Evolutionary conservation across 2,797 vertebrate genomes (phyloP).

Genomic region (Delichon dasypus): DNA sequence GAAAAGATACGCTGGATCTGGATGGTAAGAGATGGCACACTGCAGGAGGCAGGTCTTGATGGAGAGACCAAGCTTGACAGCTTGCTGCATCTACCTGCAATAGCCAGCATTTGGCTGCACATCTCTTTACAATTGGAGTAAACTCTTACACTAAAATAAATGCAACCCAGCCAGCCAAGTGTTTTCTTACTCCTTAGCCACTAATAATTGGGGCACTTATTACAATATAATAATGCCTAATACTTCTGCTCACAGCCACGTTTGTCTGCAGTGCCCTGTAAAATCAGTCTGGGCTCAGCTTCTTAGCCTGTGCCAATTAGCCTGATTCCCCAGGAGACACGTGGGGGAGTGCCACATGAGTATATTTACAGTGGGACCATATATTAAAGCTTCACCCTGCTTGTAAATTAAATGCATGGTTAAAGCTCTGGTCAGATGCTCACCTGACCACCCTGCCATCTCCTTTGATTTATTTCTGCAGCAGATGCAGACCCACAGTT

Average conservation of each 20-base stretch:
- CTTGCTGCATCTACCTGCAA: neutral
- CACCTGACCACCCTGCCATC: neutral
- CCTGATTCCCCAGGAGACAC: neutral
- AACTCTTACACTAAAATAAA: neutral
- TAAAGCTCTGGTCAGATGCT: conserved; percentile 10
- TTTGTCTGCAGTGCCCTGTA: neutral
- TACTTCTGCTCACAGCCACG: neutral
- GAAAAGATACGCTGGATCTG: neutral
- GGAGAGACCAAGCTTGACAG: neutral
- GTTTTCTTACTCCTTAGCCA: neutral
- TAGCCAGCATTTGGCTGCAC: neutral
- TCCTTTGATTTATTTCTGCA: conserved; percentile 44
- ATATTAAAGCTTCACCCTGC: conserved; percentile 8
- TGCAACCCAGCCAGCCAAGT: neutral
- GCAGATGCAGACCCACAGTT: neutral
- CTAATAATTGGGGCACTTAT: neutral
- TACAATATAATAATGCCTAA: rapidly evolving
- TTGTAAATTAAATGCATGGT: conserved; percentile 40
- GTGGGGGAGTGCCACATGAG: neutral
- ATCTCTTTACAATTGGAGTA: neutral
- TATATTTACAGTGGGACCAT: neutral
- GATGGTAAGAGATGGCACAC: rapidly evolving
- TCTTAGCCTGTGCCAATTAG: neutral
- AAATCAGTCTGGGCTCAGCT: neutral
- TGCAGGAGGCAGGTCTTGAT: neutral